Evolutionary conservation across 2,888 invertebrate genomes (phyloP), one percentile per base, ranked within the genome.

Genomic region (Nebria salina): DNA sequence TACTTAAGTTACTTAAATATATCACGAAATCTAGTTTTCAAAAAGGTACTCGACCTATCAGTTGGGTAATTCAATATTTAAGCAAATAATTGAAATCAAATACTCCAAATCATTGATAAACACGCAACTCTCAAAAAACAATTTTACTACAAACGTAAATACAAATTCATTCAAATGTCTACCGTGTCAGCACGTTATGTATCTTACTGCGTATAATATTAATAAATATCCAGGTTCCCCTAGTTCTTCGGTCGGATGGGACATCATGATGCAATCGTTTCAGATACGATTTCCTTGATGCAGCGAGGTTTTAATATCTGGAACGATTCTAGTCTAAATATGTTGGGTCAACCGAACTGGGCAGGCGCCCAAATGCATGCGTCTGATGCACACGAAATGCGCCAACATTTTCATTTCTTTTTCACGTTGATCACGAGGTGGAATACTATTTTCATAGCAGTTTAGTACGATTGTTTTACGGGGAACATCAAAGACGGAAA

Each of bases 311-410:
- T 54, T 54, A 54, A 54, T 54, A 54, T 54, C 11, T 54, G 54
- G 54, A 54, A 54, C 54, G 54, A 54, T 54, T 54, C 54, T 70
- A 25, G 11, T 70, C 70, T 70, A 70, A 70, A 70, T 70, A 70
- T 70, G 70, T 34, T 34, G 9, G 70, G 70, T 70, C 70, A 70
- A n/a, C n/a, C 11, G 70, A 70, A 26, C 20, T 70, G 70, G 70
- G 15, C 70, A 70, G 70, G 34, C 70, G 70, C 70, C 70, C 70
- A 70, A 70, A 70, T 70, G 70, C 70, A 34, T 70, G 70, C 70
- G 70, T 70, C 70, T 70, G 34, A 34, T 34, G 70, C 25, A 70
- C 70, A 26, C 66, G 66, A 15, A 15, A 25, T 70, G 70, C 70
- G 70, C 70, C 70, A 70, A 70, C 25, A 54, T 54, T 11, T 54